Base-by-base conservation (phyloP, 2,113 vertebrate genomes). In the Oreochromis niloticus region DNA sequence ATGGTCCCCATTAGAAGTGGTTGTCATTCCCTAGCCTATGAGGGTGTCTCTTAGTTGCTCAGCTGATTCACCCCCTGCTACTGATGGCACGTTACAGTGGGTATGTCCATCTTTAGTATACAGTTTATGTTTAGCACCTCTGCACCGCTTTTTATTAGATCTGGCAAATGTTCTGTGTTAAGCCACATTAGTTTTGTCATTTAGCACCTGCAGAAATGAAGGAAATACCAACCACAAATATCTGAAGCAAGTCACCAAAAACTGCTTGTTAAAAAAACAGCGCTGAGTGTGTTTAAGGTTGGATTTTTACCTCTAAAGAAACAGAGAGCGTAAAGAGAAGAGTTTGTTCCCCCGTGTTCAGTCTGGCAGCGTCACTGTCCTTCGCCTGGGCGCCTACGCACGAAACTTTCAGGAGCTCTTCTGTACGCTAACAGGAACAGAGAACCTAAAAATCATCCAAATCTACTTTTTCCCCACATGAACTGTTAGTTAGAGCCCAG, bases 261-360 rank as follows among this genome's bases (percentile, higher is more conserved):
- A 50, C 7, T 50, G 10, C 46, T 32, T 2, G 22, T 17, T 75
- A 16, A 30, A 24, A 6, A 83, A 34, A 3, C 6, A n/a, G 32
- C 48, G 46, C 27, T 9, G 13, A 46, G 19, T 34, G 13, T 57
- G 79, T 66, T 68, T 52, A 1, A 81, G 82, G 90, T 87, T 88
- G 90, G 82, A 90, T 80, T 91, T 89, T 84, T 85, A 66, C 89
- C 87, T 57, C 56, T 27, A 61, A 50, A 71, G 52, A 17, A 79
- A 48, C 39, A 32, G 30, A 32, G 30, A 84, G 43, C 24, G 0
- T 17, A 71, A 55, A 32, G n/a, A 85, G 11, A 9, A 78, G 32
- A 79, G 55, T 55, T 48, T 30, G 66, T 82, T 86, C 55, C 84
- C 16, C 80, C 2, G 0, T 6, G 13, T 50, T 80, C 57, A 41